Evolutionary conservation across 2,888 invertebrate genomes (phyloP), one percentile per base, ranked within the genome.

Genomic region (Cyclophora albipunctata): DNA sequence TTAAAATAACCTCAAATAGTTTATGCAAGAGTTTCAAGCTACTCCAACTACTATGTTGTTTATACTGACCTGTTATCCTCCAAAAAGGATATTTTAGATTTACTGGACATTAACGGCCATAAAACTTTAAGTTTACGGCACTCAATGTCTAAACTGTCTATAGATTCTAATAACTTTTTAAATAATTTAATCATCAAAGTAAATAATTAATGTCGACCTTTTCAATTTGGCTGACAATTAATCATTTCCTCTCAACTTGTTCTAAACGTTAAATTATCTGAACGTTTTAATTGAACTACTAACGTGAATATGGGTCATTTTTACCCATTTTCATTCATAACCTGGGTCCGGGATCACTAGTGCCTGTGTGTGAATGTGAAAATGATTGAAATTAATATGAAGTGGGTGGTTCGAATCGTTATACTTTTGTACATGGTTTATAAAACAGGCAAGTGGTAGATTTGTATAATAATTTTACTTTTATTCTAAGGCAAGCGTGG

Each of bases 391-490:
- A 5, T 37, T 41, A 71, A 67, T 62, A 83, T 82, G 82, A 84
- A 85, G 80, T 80, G 77, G 78, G 7, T 75, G 51, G 75, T 81
- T 53, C 80, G 76, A 58, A 67, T 78, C 52, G 54, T 81, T 42
- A 73, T 84, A 52, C 68, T 82, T 7, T 52, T 75, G 47, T 84
- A 79, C 51, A 75, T 81, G 77, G 72, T 69, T 48, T 80, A 78
- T 50, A 75, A 74, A 66, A 64, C 79, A 66, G 84, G 84, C 84
- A 69, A 57, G 65, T 59, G 37, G 20, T 20, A 1, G 2, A 2
- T 37, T 37, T 37, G 37, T 2, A 20, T 20, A 20, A 20, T 20
- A 20, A 20, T 20, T 20, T 20, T 20, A 20, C 20, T 20, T 2
- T 20, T 20, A 20, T 20, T 20, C 20, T 20, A 20, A 20, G 20